These are phyloP conservation scores for Drosophila lacicola DNA, from an alignment of 2,888 invertebrate genomes.

Conservation along the genomic window DNA sequence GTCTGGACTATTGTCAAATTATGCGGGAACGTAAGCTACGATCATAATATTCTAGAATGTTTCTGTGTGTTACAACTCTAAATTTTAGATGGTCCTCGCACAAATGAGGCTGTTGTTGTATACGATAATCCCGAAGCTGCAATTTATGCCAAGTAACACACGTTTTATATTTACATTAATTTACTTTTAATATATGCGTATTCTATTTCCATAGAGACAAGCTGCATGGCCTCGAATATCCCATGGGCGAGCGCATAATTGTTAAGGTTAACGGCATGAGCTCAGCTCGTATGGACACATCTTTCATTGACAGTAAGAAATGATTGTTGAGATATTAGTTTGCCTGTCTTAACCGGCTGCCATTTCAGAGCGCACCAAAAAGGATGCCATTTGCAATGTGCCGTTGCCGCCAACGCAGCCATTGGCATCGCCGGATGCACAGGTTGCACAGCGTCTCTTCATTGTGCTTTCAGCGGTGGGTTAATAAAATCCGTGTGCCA, in stretches of 20 bases:
- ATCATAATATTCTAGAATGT: background rate
- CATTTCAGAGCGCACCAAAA: conserved; percentile 79
- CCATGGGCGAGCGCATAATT: conserved; percentile 92
- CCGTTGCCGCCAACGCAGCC: conserved; percentile 89
- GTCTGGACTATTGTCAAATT: conserved; percentile 88
- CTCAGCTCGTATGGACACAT: conserved; percentile 81
- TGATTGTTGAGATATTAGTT: background rate
- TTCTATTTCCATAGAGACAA: conserved; percentile 89
- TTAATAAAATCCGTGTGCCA: too few species aligned
- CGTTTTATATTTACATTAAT: background rate
- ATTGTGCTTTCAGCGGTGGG: conserved; percentile 86
- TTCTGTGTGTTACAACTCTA: background rate
- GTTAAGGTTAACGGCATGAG: conserved; percentile 84
- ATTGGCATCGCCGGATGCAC: conserved; percentile 89
- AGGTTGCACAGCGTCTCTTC: conserved; percentile 89
- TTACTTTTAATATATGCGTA: too few species aligned
- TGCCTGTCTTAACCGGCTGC: background rate
- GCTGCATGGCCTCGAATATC: conserved; percentile 96
- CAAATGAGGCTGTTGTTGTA: conserved; percentile 88
- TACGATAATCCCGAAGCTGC: conserved; percentile 90
- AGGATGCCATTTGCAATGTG: conserved; percentile 87
- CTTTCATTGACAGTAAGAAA: conserved; percentile 82
- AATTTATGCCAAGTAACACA: conserved; percentile 85
- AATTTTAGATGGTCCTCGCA: conserved; percentile 82
- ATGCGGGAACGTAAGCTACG: conserved; percentile 83